Base-by-base conservation (phyloP, 2,113 vertebrate species). In the Mola mola region DNA sequence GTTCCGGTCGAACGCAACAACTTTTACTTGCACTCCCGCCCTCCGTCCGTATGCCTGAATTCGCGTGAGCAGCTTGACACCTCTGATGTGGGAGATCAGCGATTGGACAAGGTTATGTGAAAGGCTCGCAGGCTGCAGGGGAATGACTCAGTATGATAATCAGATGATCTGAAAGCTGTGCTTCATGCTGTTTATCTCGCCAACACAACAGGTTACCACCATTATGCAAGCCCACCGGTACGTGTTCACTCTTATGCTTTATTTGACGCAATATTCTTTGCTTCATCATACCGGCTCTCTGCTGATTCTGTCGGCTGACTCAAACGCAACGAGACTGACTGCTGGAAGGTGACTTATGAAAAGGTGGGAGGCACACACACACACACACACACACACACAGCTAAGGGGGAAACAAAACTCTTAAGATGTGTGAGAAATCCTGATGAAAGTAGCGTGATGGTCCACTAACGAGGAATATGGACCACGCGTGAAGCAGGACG, bases 401-500 rank as follows among this genome's bases (percentile, higher is more conserved):
- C 37, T 8, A 10, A 10, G 24, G 37, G 55, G 37, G 64, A 34
- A 57, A 57, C 26, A 63, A 66, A 66, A 29, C 28, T 64, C 34
- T 22, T 21, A 33, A 68, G 47, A 57, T 40, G 72, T 77, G 79
- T 76, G 72, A 78, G 77, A 69, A 72, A 66, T 79, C 43, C 40
- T 59, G 83, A 81, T 79, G 77, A 81, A 77, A 82, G 72, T 42
- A 1, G 36, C 0, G 3, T 2, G 59, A 67, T 61, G 61, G 2
- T 4, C 50, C 58, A n/a, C 74, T 85, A 81, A 85, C 59, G 20
- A 79, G 82, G 33, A 66, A 66, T 72, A 84, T 51, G 66, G 66
- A 66, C 44, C 0, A 24, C 79, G 78, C 79, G 28, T 68, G 72
- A 83, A 75, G 79, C 58, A 66, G 62, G 72, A 56, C 28, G 44